Evolutionary conservation across 2,113 vertebrate genomes (phyloP).

Genomic region (Ivindomyrus marchei): DNA sequence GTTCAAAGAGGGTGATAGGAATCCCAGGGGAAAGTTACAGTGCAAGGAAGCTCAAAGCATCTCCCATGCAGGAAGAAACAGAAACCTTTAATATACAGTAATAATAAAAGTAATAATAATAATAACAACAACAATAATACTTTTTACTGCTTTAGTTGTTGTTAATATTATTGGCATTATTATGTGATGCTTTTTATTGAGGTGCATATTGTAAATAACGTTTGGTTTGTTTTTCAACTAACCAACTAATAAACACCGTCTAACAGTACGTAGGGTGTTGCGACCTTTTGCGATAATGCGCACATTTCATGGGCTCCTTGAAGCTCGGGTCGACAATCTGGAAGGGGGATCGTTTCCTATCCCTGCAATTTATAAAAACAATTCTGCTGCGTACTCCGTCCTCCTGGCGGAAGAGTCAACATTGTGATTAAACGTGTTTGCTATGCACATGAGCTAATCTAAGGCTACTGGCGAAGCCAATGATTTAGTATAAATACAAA

Average conservation of each 20-base stretch:
- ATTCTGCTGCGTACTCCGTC: neutral
- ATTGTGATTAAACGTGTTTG: neutral
- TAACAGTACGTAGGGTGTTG: neutral
- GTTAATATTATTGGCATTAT: neutral
- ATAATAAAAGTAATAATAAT: neutral
- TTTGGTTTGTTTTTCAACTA: neutral
- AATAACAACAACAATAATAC: neutral
- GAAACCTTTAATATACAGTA: neutral
- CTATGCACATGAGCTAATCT: neutral
- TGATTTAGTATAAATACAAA: neutral
- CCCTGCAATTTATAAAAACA: neutral
- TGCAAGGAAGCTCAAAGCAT: neutral
- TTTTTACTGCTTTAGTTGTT: neutral
- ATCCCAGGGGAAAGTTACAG: conserved; percentile 6
- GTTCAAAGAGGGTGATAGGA: neutral
- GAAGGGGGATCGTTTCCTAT: neutral
- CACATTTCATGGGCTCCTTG: neutral
- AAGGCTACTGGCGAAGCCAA: neutral
- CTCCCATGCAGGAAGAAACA: neutral
- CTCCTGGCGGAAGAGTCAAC: neutral
- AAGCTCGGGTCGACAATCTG: neutral
- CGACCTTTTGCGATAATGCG: neutral
- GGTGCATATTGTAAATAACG: neutral
- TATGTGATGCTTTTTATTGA: neutral
- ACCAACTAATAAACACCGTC: neutral